Evolutionary conservation across 2,888 invertebrate genomes (phyloP), one percentile per base, ranked within the genome.

Genomic region (Volucella inanis): DNA sequence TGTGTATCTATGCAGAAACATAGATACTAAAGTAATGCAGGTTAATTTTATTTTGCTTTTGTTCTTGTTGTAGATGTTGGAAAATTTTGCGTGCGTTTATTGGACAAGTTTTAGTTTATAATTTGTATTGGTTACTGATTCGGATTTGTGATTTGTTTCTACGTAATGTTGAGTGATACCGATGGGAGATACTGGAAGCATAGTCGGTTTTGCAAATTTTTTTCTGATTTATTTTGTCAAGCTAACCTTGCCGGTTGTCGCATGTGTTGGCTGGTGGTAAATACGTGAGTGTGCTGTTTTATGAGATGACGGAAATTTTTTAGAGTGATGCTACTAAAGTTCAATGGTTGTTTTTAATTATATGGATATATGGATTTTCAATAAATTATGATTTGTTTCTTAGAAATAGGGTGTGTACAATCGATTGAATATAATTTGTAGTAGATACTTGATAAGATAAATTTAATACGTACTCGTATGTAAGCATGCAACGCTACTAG

Each of bases 281-380:
- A 75, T 62, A 74, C 55, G 84, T 79, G 71, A 80, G 80, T 75
- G 80, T 80, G 70, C 67, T 70, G 12, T 31, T 52, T 57, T 64
- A 67, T 55, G 59, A 47, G 31, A 79, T 83, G 74, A 78, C 83
- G 83, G 83, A 83, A 83, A 83, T 47, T 15, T 57, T 65, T 65
- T 70, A 22, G 39, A 62, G 14, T 43, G 22, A 38, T 43, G 22
- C 18, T 11, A 54, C 41, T 50, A 70, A 67, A 54, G 71, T 59
- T 82, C 18, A 54, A 64, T 38, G 55, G n/a, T 54, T 18, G n/a
- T 12, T 6, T 39, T 12, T 54, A 57, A 39, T 9, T 47, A 6
- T 49, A 8, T 38, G 49, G 38, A 41, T 15, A 22, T 22, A 22
- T 22, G 2, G 0, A 3, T 22, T 22, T 22, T 6, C 31, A 31